Conservation (phyloP, 2,797 vertebrate genomes). For the Novumbra hubbsi region DNA sequence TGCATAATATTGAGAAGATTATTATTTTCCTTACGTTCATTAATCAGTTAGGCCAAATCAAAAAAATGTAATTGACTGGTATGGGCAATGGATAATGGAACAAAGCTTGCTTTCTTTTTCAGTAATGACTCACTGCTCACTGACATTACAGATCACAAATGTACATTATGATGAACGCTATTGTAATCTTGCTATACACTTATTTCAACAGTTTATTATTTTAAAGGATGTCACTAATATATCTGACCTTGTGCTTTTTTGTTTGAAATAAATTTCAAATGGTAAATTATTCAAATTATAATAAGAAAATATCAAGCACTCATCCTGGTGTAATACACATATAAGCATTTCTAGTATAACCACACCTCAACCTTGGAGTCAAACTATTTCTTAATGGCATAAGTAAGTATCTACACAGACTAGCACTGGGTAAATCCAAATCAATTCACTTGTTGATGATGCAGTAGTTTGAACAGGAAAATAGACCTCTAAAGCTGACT, state of each 20-base stretch:
- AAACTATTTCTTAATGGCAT: background rate
- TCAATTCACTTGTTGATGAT: slow-evolving; percentile 67
- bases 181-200: background rate
- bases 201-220: background rate
- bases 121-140: background rate
- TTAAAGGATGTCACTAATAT: background rate
- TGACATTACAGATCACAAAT: slow-evolving; percentile 1
- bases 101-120: background rate
- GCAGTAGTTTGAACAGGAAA: slow-evolving; percentile 61
- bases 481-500: slow-evolving; percentile 61
- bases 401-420: slow-evolving; percentile 35
- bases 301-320: background rate
- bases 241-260: background rate
- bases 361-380: background rate
- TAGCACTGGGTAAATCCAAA: slow-evolving; percentile 57
- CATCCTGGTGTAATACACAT: background rate
- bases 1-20: background rate
- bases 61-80: background rate
- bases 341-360: background rate
- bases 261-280: background rate
- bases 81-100: background rate
- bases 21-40: background rate
- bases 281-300: background rate
- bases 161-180: background rate
- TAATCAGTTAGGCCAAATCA: background rate